phyloP scores from a whole-genome alignment of 2,113 vertebrate genomes.

The Antigone vipio region DNA sequence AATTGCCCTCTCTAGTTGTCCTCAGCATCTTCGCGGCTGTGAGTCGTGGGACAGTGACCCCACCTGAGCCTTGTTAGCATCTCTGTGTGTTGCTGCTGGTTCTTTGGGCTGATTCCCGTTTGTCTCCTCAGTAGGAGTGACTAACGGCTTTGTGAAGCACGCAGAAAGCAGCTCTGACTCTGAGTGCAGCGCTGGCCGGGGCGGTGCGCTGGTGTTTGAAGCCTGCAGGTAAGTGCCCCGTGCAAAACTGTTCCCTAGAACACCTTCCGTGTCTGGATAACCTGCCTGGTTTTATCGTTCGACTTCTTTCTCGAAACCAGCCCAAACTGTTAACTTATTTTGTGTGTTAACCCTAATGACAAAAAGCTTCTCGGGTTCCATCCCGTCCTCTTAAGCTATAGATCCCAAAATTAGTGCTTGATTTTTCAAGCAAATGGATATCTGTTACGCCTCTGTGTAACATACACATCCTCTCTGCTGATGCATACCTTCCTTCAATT shows the following conservation, averaged over 20 bases:
- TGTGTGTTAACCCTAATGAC: background rate
- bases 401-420: background rate
- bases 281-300: background rate
- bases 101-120: background rate
- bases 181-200: slow-evolving; percentile 78
- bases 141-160: slow-evolving; percentile 86
- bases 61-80: background rate
- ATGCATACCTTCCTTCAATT: background rate
- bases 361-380: background rate
- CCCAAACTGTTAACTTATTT: background rate
- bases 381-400: background rate
- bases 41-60: background rate
- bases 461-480: background rate
- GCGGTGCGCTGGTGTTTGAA: slow-evolving; percentile 70
- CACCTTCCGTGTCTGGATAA: background rate
- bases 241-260: background rate
- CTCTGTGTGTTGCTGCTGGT: background rate
- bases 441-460: background rate
- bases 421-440: background rate
- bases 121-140: slow-evolving; percentile 78
- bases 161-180: slow-evolving; percentile 83
- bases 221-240: slow-evolving; percentile 80
- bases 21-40: background rate
- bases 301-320: background rate
- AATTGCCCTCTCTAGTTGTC: background rate